These are phyloP conservation scores for Lithophane semibrunnea DNA, from an alignment of 2,888 invertebrate genomes.

Conservation along the genomic window DNA sequence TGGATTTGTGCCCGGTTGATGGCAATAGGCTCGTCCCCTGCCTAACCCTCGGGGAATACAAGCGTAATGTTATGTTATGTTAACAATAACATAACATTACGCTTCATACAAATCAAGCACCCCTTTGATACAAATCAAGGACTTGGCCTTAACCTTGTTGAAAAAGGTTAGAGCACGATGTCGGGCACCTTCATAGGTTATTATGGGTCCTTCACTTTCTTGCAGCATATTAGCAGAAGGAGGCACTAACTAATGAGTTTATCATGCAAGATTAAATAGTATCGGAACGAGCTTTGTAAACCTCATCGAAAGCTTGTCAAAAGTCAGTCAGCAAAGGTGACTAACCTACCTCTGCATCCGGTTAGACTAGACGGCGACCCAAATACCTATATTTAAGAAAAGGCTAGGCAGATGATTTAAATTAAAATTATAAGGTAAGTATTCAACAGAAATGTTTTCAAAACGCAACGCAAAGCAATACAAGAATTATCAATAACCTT, in stretches of 20 bases:
- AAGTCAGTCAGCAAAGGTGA: not conserved
- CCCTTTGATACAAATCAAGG: not conserved
- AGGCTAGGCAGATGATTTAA: not conserved
- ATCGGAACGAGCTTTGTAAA: not conserved
- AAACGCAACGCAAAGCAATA: not conserved
- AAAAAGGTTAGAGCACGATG: not conserved
- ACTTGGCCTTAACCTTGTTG: not conserved
- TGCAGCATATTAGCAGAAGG: too few species aligned
- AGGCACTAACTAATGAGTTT: not conserved
- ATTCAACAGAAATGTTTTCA: not conserved
- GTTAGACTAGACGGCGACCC: too few species aligned
- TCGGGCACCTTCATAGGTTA: not conserved
- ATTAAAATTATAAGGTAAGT: not conserved
- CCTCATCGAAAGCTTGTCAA: not conserved
- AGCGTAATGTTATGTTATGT: too few species aligned
- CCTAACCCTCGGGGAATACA: too few species aligned
- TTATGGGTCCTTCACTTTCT: not conserved
- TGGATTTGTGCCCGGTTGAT: too few species aligned
- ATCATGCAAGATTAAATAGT: not conserved
- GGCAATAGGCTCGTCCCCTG: too few species aligned
- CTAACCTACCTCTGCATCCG: not conserved
- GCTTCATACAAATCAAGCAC: not conserved
- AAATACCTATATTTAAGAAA: not conserved
- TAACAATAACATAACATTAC: too few species aligned
- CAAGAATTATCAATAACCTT: too few species aligned